These are phyloP conservation scores for Eupithecia subumbrata DNA, from an alignment of 2,888 invertebrate genomes.

Conservation along the genomic window DNA sequence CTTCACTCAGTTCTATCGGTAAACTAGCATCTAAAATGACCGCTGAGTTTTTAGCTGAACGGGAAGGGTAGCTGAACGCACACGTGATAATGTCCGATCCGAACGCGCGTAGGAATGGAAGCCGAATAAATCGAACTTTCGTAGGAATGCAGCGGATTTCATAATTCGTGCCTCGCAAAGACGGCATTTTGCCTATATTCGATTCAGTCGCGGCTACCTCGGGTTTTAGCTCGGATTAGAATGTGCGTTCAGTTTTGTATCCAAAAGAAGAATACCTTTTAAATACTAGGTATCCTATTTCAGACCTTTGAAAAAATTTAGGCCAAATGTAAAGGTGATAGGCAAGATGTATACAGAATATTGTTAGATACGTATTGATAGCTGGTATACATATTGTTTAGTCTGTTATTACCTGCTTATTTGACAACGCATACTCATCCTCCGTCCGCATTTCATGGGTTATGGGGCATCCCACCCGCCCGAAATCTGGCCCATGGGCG, in stretches of 20 bases:
- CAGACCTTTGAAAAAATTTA: too few relatives aligned
- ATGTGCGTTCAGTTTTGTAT: background rate
- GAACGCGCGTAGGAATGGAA: background rate
- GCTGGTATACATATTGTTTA: too few relatives aligned
- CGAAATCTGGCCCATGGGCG: too few relatives aligned
- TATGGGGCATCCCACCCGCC: too few relatives aligned
- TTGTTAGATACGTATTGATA: too few relatives aligned
- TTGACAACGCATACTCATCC: too few relatives aligned
- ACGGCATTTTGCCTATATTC: background rate
- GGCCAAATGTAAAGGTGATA: background rate
- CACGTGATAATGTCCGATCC: background rate
- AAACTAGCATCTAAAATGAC: constrained; percentile 46
- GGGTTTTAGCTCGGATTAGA: background rate
- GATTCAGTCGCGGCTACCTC: background rate
- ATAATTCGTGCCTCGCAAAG: background rate
- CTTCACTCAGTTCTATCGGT: constrained; percentile 94
- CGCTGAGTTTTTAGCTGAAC: background rate
- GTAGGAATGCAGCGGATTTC: background rate
- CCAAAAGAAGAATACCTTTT: background rate
- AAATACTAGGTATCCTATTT: too few relatives aligned
- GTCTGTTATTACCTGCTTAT: too few relatives aligned
- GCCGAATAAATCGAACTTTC: background rate
- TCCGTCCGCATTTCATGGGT: too few relatives aligned
- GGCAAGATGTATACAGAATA: background rate
- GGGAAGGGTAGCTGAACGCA: background rate